Evolutionary conservation across 2,888 invertebrate genomes (phyloP).

Genomic region (Amblyjoppa proteus): DNA sequence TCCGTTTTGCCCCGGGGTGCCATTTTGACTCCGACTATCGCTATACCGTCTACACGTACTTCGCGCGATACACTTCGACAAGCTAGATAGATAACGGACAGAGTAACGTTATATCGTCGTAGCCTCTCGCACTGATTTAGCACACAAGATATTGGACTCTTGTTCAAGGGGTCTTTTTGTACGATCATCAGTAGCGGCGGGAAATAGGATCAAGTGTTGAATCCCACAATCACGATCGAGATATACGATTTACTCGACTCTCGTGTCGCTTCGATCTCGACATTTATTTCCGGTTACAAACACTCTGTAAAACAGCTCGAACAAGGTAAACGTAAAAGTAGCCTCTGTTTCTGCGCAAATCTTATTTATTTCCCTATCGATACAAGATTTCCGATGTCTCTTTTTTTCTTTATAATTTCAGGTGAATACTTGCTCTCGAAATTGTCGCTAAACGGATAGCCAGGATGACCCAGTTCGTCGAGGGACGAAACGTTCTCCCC

Average conservation of each 20-base stretch:
- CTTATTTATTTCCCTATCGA: no score
- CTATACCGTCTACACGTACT: background rate
- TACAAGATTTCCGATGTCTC: background rate
- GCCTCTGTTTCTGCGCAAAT: no score
- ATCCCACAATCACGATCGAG: background rate
- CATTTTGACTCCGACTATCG: no score
- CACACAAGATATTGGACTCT: background rate
- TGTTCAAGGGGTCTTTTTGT: background rate
- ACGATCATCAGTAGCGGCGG: background rate
- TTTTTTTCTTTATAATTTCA: background rate
- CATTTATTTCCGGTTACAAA: no score
- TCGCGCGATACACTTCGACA: background rate
- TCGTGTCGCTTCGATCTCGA: background rate
- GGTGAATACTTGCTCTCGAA: slow-evolving; percentile 3
- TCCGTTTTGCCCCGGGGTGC: background rate
- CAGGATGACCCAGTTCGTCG: slow-evolving; percentile 55
- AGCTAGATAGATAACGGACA: slow-evolving; percentile 36
- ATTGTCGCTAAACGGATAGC: slow-evolving; percentile 6
- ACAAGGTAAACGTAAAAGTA: no score
- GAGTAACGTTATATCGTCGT: slow-evolving; percentile 20
- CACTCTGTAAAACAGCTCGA: no score
- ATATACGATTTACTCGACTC: background rate
- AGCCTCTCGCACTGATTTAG: background rate
- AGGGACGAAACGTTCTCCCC: slow-evolving; percentile 24
- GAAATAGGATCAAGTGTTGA: background rate